Conservation (phyloP, 2,113 vertebrate genomes). For the Amblyopsis rosae region DNA sequence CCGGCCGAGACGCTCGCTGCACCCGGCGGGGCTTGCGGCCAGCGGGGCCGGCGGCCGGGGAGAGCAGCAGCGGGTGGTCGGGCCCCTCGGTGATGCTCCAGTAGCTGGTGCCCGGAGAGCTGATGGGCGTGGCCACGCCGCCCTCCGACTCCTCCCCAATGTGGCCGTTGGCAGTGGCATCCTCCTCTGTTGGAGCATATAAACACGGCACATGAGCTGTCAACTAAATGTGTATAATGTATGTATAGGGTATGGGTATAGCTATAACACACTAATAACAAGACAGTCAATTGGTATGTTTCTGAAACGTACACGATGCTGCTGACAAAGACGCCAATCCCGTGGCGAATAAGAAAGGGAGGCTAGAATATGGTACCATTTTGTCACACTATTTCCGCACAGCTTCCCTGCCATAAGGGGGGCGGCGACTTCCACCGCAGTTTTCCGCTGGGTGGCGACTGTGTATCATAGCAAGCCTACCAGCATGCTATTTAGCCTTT, state of each 20-base stretch:
- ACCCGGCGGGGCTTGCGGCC: conserved; percentile 76
- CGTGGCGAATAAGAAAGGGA: not conserved
- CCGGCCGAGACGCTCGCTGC: conserved; percentile 81
- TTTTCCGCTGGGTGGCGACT: conserved; percentile 64
- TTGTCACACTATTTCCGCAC: conserved; percentile 19
- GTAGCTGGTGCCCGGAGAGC: conserved; percentile 78
- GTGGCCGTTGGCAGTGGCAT: conserved; percentile 68
- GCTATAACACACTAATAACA: not conserved
- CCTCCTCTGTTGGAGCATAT: conserved; percentile 52
- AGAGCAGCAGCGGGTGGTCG: conserved; percentile 72
- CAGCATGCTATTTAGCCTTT: conserved; percentile 78
- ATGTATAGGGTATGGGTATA: no score
- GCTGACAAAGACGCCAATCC: not conserved
- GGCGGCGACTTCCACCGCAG: conserved; percentile 11
- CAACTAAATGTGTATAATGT: no score
- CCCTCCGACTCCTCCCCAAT: conserved; percentile 42
- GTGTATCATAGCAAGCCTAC: conserved; percentile 40
- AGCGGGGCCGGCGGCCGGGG: conserved; percentile 66
- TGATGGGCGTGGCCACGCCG: conserved; percentile 29
- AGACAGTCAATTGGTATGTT: not conserved
- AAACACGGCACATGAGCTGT: not conserved
- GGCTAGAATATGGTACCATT: not conserved
- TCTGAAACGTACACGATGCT: not conserved
- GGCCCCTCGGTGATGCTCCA: conserved; percentile 76
- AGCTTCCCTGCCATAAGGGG: not conserved